A percentile compares a stretch with the other conserved stretches of the same genome.
Conservation (phyloP, 2,113 vertebrate species). For the Ellobius talpinus region DNA sequence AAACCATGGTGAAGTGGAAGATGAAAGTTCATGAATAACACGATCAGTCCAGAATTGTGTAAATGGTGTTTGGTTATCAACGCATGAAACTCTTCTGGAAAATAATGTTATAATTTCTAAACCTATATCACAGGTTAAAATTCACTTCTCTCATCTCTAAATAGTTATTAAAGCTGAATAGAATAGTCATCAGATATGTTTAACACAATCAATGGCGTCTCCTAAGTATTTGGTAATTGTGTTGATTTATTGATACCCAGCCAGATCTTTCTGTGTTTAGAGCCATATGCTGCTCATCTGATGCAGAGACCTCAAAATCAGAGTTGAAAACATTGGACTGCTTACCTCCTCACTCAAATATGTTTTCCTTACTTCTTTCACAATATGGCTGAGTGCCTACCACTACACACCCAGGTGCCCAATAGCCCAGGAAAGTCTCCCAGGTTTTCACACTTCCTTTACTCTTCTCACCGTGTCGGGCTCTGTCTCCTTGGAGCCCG, state of each 20-base stretch:
- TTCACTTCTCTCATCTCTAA: neutral
- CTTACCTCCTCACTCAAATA: neutral
- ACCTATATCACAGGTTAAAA: neutral
- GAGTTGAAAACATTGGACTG: neutral
- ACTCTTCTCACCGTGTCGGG: rapidly evolving
- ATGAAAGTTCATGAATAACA: slow-evolving; percentile 21
- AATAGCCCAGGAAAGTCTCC: neutral
- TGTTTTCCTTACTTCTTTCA: neutral
- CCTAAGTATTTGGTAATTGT: neutral
- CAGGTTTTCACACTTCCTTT: neutral
- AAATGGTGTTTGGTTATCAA: slow-evolving; percentile 42
- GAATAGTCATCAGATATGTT: neutral
- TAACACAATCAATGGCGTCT: neutral
- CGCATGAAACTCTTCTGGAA: neutral
- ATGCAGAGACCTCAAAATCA: neutral
- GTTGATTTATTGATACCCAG: neutral
- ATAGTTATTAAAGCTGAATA: slow-evolving; percentile 6
- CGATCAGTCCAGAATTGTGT: neutral
- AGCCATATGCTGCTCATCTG: neutral
- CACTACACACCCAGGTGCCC: neutral
- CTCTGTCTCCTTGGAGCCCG: neutral
- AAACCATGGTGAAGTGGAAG: neutral
- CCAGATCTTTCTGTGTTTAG: neutral
- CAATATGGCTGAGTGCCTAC: too few relatives aligned
- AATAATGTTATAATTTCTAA: slow-evolving; percentile 22